Evolutionary conservation across 2,888 invertebrate species (phyloP).

Genomic region (Boloria selene): DNA sequence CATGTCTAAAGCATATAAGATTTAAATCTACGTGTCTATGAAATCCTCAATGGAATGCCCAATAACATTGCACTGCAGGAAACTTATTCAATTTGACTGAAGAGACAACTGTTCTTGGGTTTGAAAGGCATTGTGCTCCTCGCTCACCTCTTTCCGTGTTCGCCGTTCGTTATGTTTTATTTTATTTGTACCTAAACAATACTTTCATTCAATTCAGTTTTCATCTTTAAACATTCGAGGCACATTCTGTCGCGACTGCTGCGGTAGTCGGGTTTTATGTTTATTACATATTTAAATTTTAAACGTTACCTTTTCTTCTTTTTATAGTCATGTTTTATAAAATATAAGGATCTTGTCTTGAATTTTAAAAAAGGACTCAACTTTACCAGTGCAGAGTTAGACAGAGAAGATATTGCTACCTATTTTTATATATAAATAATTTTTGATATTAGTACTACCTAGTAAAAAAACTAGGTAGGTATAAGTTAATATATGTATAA

Average conservation of each 20-base stretch:
- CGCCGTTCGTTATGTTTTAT: constrained; percentile 63
- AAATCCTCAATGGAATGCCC: constrained; percentile 55
- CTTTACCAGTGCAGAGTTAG: no score
- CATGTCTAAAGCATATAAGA: constrained; percentile 52
- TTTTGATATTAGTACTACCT: no score
- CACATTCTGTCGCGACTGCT: constrained; percentile 67
- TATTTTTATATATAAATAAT: no score
- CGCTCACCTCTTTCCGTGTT: constrained; percentile 59
- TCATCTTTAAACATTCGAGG: constrained; percentile 34
- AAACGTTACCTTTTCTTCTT: constrained; percentile 5
- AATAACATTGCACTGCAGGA: constrained; percentile 67
- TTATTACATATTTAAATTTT: constrained; percentile 18
- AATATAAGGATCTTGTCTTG: background rate
- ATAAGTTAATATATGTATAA: no score
- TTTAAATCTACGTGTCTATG: constrained; percentile 47
- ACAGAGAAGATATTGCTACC: no score
- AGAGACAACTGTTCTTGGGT: constrained; percentile 72
- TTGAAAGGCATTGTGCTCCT: constrained; percentile 68
- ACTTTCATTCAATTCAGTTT: constrained; percentile 32
- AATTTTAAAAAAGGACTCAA: no score
- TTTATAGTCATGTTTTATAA: background rate
- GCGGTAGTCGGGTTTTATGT: constrained; percentile 47
- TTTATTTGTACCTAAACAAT: constrained; percentile 71
- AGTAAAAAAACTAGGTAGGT: no score
- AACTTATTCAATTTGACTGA: constrained; percentile 78